Base-by-base conservation (phyloP, 2,888 invertebrate genomes). In the Gymnocheta viridis region DNA sequence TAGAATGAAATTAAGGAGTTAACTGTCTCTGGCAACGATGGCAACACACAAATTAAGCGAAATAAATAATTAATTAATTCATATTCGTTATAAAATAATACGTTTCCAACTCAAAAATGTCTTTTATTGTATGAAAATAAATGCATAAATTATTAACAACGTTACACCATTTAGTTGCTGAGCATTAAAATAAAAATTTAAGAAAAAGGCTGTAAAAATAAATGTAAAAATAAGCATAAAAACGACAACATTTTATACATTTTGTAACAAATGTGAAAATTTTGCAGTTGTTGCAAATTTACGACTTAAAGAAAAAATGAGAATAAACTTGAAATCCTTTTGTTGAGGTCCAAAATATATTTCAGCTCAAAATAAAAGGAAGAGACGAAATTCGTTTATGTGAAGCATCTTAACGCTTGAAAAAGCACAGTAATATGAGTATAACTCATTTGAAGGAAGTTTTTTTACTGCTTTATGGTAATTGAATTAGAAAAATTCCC, bases 281-380 rank as follows among this genome's bases (percentile, higher is more conserved):
- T 74, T 76, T 56, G 60, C 81, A 54, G 74, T 27, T 56, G 54
- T 44, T 54, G 47, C 69, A 82, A 62, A 82, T 84, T 81, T 81
- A 81, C 56, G 72, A 56, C 29, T 56, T 47, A 17, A 29, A 4
- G 41, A 49, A 44, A n/a, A 29, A 47, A 78, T 62, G 70, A 69
- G 2, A 22, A 19, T 41, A 35, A 24, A 24, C 10, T 66, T 38
- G 29, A 80, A 80, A 73, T 62, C 51, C 60, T 84, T 84, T 64
- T 19, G 38, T 22, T 35, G 27, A 56, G 56, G 74, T 76, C 69
- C 69, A 44, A 49, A 58, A 32, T 73, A 64, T 27, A 64, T 54
- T 56, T 49, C 9, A 41, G 32, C 22, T 62, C 17, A 56, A 17
- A 56, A 72, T 58, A 17, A 72, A 58, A 72, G 6, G 12, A 49